Evolutionary conservation across 2,888 invertebrate species (phyloP).

Genomic region (Coecobrya sp.): DNA sequence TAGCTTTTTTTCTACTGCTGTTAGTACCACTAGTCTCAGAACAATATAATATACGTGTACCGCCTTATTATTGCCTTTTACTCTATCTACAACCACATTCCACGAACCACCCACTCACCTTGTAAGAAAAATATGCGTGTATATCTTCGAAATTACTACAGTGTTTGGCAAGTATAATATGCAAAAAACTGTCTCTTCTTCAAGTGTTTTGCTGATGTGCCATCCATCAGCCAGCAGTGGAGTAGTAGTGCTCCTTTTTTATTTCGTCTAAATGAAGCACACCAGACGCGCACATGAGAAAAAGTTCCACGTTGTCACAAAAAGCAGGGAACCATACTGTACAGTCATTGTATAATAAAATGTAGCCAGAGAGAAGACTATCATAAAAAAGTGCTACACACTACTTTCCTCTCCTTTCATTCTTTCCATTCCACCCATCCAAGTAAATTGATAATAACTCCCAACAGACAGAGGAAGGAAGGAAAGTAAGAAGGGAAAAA

Average conservation of each 20-base stretch:
- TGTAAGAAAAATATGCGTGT: conserved; percentile 12
- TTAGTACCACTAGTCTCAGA: not conserved
- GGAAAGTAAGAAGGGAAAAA: conserved; percentile 7
- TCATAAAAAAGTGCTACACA: not conserved
- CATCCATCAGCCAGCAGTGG: conserved; percentile 14
- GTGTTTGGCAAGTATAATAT: not conserved
- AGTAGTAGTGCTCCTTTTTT: not conserved
- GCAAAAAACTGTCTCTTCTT: conserved; percentile 13
- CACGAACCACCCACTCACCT: conserved; percentile 12
- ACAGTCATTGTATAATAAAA: not conserved
- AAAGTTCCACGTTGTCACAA: conserved; percentile 13
- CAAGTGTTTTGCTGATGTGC: conserved; percentile 29
- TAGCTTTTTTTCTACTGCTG: too few species aligned
- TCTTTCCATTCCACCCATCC: not conserved
- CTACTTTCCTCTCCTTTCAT: not conserved
- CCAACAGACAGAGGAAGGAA: conserved; percentile 28
- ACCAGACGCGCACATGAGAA: not conserved
- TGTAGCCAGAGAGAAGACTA: not conserved
- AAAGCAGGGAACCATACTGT: not conserved
- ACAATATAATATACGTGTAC: not conserved
- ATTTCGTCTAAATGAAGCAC: not conserved
- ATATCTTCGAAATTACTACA: not conserved
- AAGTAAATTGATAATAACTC: conserved; percentile 65
- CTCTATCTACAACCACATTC: not conserved
- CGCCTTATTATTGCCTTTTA: not conserved